These are phyloP conservation scores for Glyphotaelius pellucidus DNA, from an alignment of 2,888 invertebrate genomes.

Conservation along the genomic window DNA sequence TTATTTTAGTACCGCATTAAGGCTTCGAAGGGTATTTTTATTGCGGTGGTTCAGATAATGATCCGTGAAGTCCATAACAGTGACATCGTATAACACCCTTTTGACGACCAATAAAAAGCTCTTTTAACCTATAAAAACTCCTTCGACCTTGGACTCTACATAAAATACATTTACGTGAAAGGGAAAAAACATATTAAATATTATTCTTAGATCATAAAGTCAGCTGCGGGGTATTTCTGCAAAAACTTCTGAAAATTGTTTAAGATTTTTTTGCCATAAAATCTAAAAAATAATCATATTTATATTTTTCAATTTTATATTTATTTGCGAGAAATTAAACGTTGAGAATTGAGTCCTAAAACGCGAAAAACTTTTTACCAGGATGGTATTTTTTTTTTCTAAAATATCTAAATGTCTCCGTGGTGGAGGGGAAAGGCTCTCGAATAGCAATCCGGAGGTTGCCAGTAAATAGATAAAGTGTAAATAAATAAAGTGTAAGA, in stretches of 20 bases:
- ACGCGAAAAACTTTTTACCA: too few species aligned
- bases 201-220: background rate
- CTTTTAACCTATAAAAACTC: background rate
- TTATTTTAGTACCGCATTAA: background rate
- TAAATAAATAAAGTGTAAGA: too few species aligned
- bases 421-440: too few species aligned
- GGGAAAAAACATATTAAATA: background rate
- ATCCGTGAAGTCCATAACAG: background rate
- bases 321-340: too few species aligned
- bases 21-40: background rate
- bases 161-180: background rate
- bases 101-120: background rate
- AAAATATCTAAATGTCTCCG: too few species aligned
- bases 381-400: too few species aligned
- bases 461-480: too few species aligned
- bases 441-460: too few species aligned
- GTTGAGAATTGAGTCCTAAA: too few species aligned
- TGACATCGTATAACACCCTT: background rate
- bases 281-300: too few species aligned
- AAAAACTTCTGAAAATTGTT: background rate
- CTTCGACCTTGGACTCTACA: background rate
- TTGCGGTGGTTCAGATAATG: background rate
- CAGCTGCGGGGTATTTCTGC: background rate
- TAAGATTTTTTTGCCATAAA: background rate
- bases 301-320: too few species aligned